phyloP scores from a whole-genome alignment of 2,113 vertebrate genomes.

The Mus pahari region DNA sequence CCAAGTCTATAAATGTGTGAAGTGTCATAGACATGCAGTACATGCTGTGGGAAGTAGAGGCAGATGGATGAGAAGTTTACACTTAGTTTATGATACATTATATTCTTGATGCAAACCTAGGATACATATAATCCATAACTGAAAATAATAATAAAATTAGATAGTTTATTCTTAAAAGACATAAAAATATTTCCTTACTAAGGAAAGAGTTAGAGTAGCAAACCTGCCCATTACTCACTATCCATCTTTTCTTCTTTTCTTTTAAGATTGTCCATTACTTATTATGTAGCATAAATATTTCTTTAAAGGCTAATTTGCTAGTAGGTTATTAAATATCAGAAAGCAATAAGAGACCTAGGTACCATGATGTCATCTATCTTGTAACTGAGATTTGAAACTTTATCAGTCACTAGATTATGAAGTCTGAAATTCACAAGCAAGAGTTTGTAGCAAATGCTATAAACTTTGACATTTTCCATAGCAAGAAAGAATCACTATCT shows the following conservation, averaged over 20 bases:
- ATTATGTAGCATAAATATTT: neutral
- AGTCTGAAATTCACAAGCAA: too few species aligned
- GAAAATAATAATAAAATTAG: neutral
- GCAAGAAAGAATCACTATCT: neutral
- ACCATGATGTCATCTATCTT: neutral
- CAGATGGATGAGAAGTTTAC: neutral
- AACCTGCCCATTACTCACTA: neutral
- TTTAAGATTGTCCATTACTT: neutral
- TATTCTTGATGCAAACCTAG: neutral
- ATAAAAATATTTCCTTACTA: neutral
- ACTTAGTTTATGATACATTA: neutral
- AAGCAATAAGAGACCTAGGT: neutral
- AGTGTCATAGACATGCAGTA: neutral
- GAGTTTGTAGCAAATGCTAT: neutral
- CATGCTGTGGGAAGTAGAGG: neutral
- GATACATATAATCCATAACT: neutral
- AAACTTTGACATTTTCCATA: neutral
- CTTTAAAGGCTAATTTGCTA: neutral
- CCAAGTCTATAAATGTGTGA: neutral
- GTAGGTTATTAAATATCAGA: neutral
- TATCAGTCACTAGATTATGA: neutral
- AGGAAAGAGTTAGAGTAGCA: neutral
- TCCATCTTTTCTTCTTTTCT: neutral
- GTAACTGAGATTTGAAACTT: neutral
- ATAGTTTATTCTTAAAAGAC: neutral